These are phyloP conservation scores for Rhabdomys dilectus DNA, from an alignment of 2,113 vertebrate species.

Conservation along the genomic window DNA sequence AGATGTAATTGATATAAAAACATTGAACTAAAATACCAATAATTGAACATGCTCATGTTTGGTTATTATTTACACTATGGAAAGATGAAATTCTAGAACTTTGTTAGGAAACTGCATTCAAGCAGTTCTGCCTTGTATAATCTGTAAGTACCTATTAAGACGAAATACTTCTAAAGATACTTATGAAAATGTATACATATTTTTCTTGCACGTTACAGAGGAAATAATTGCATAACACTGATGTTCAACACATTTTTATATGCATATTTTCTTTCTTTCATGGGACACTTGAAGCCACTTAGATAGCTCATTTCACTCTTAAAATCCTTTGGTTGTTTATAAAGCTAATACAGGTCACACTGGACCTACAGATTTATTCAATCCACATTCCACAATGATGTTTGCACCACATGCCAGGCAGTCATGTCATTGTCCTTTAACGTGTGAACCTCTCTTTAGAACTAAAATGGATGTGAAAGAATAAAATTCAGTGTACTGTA, in stretches of 20 bases:
- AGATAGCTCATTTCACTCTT: constrained; percentile 91
- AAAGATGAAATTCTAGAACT: constrained; percentile 88
- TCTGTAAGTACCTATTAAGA: constrained; percentile 97
- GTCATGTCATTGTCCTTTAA: constrained; percentile 84
- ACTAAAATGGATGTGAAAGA: constrained; percentile 86
- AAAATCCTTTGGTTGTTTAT: constrained; percentile 84
- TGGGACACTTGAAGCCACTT: constrained; percentile 90
- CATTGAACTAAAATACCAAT: constrained; percentile 89
- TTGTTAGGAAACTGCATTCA: constrained; percentile 91
- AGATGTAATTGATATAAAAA: constrained; percentile 88
- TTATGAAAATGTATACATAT: constrained; percentile 97
- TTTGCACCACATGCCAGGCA: constrained; percentile 83
- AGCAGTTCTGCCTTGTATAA: constrained; percentile 94
- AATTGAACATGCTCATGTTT: constrained; percentile 92
- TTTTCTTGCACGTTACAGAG: constrained; percentile 99
- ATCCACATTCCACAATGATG: constrained; percentile 81
- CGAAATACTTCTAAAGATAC: constrained; percentile 96
- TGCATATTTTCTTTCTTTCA: constrained; percentile 82
- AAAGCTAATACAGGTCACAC: constrained; percentile 84
- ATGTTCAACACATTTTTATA: constrained; percentile 79
- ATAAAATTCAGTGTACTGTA: constrained; percentile 86
- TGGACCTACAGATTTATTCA: constrained; percentile 82
- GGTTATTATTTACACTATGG: constrained; percentile 88
- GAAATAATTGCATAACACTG: constrained; percentile 88
- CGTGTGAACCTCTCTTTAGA: constrained; percentile 86